These are phyloP conservation scores for Poecilia gillii DNA, from an alignment of 2,797 vertebrate genomes.

Conservation along the genomic window DNA sequence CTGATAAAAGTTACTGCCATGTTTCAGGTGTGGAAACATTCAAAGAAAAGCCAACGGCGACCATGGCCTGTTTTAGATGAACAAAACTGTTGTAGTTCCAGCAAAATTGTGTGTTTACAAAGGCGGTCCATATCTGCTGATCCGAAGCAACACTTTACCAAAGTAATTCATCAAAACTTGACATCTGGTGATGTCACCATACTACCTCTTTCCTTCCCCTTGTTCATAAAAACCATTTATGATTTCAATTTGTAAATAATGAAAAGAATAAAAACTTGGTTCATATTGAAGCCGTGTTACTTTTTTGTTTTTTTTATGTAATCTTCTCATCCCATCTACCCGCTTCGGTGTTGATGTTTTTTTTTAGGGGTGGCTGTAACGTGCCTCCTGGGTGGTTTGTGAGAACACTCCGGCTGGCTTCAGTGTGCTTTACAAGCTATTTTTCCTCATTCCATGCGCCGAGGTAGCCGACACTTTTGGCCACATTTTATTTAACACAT, in stretches of 20 bases:
- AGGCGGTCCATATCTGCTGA: not conserved
- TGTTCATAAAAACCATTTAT: not conserved
- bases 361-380: not conserved
- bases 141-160: not conserved
- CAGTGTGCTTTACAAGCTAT: not conserved
- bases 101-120: not conserved
- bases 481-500: not conserved
- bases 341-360: not conserved
- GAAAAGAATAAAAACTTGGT: not conserved
- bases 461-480: not conserved
- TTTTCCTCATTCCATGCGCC: not conserved
- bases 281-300: not conserved
- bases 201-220: not conserved
- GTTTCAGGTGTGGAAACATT: not conserved
- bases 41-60: not conserved
- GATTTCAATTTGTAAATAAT: not conserved
- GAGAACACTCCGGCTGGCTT: not conserved
- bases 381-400: not conserved
- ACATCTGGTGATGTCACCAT: not conserved
- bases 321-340: not conserved
- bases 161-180: not conserved
- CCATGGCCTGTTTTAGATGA: not conserved
- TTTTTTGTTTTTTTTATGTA: not conserved
- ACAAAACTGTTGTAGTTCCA: not conserved
- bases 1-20: not conserved